phyloP scores from a whole-genome alignment of 2,888 invertebrate genomes.

The Epinotia brunnichana region DNA sequence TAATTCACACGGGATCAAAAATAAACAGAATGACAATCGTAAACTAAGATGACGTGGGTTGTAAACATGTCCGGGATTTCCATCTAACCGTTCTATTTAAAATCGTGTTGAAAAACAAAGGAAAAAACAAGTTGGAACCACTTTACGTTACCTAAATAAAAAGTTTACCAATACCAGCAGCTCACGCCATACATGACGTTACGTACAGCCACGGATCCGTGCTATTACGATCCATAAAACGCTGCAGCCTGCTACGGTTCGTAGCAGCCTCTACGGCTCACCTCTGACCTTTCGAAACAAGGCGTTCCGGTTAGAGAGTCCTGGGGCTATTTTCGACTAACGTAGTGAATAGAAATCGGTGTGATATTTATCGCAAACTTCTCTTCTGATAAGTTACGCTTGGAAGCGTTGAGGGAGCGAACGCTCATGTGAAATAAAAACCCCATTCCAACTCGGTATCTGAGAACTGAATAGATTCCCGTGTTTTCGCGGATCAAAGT shows the following conservation, averaged over 20 bases:
- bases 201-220: constrained; percentile 33
- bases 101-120: constrained; percentile 19
- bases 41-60: constrained; percentile 38
- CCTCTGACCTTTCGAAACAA: constrained; percentile 65
- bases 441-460: not conserved
- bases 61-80: constrained; percentile 27
- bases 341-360: not conserved
- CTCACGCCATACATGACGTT: constrained; percentile 45
- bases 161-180: constrained; percentile 42
- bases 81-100: constrained; percentile 9
- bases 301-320: constrained; percentile 52
- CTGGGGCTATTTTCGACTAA: not conserved
- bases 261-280: constrained; percentile 49
- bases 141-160: constrained; percentile 35
- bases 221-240: constrained; percentile 59
- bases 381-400: no score
- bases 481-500: not conserved
- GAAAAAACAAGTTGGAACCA: constrained; percentile 28
- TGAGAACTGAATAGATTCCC: not conserved
- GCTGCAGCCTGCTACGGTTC: constrained; percentile 61
- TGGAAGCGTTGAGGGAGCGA: no score
- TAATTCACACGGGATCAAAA: constrained; percentile 17
- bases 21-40: constrained; percentile 41
- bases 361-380: not conserved
- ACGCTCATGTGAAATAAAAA: not conserved